phyloP scores from a whole-genome alignment of 2,888 invertebrate species.

The Palloptera scutellata region DNA sequence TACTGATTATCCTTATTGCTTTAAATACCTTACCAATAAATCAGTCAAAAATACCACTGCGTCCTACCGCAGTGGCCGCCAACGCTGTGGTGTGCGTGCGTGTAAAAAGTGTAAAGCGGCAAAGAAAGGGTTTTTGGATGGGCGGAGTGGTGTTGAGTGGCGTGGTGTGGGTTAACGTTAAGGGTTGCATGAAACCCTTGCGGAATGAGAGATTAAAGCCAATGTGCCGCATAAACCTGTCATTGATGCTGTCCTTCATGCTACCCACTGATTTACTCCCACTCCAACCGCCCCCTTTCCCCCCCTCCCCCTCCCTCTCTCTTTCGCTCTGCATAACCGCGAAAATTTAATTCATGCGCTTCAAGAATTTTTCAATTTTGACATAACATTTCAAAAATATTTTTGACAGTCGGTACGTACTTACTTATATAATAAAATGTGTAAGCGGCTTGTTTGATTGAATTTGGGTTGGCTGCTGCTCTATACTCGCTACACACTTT shows the following conservation, averaged over 20 bases:
- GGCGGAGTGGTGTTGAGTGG: not conserved
- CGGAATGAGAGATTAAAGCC: not conserved
- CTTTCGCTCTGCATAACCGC: conserved; percentile 40
- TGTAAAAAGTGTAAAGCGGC: not conserved
- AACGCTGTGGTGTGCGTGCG: no score
- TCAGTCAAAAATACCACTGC: not conserved
- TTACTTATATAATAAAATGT: not conserved
- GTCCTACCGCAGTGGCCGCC: no score
- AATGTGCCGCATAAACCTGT: conserved; percentile 19
- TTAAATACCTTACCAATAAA: conserved; percentile 9
- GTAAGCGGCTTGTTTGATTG: conserved; percentile 1
- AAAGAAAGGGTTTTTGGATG: conserved; percentile 3
- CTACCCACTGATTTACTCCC: not conserved
- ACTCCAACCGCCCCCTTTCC: not conserved
- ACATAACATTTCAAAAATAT: conserved; percentile 53
- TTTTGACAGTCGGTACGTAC: conserved; percentile 10
- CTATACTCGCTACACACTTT: no score
- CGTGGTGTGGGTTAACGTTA: not conserved
- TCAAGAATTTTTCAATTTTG: conserved; percentile 50
- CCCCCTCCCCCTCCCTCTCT: not conserved
- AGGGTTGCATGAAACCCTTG: not conserved
- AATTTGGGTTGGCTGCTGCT: conserved; percentile 13
- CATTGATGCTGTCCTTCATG: not conserved
- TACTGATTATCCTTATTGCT: conserved; percentile 15
- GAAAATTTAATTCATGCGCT: conserved; percentile 56